Conservation (phyloP, 1,140 invertebrate species). For the Spodoptera litura region DNA sequence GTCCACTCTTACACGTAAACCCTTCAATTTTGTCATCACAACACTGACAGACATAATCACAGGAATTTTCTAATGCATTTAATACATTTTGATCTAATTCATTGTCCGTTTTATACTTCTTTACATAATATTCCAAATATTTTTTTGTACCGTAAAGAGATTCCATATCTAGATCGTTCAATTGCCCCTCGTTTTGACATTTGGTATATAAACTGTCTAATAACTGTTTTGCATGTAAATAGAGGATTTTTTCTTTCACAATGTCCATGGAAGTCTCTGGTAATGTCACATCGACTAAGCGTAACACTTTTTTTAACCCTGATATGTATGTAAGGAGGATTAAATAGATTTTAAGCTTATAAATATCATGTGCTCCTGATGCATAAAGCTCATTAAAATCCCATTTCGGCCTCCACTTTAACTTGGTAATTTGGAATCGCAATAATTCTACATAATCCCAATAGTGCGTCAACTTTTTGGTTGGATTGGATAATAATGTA, state of each 20-base stretch:
- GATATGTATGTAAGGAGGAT: constrained; percentile 61
- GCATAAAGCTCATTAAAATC: constrained; percentile 63
- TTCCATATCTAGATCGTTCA: constrained; percentile 60
- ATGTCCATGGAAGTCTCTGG: constrained; percentile 63
- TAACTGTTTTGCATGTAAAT: constrained; percentile 60
- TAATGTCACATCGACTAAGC: constrained; percentile 53
- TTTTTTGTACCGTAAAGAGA: constrained; percentile 59
- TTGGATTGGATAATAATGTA: constrained; percentile 65
- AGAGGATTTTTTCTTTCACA: constrained; percentile 68
- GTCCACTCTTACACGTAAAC: constrained; percentile 66
- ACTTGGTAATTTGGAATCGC: constrained; percentile 67
- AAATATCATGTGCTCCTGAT: constrained; percentile 61
- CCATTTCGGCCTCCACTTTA: constrained; percentile 64
- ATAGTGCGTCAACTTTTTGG: constrained; percentile 65
- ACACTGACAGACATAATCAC: constrained; percentile 67
- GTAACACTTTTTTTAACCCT: constrained; percentile 59
- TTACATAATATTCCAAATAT: constrained; percentile 69
- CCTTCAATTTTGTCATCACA: constrained; percentile 70
- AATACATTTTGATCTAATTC: constrained; percentile 49
- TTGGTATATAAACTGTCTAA: constrained; percentile 51
- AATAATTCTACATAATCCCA: constrained; percentile 76
- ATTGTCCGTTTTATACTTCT: constrained; percentile 60
- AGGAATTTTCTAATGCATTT: constrained; percentile 41
- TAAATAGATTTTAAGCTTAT: constrained; percentile 73
- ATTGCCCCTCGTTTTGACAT: constrained; percentile 40